Percentiles rank a stretch among this genome's conserved stretches.
phyloP scores from a whole-genome alignment of 2,113 vertebrate genomes.

The Dolichallabes microphthalmus region DNA sequence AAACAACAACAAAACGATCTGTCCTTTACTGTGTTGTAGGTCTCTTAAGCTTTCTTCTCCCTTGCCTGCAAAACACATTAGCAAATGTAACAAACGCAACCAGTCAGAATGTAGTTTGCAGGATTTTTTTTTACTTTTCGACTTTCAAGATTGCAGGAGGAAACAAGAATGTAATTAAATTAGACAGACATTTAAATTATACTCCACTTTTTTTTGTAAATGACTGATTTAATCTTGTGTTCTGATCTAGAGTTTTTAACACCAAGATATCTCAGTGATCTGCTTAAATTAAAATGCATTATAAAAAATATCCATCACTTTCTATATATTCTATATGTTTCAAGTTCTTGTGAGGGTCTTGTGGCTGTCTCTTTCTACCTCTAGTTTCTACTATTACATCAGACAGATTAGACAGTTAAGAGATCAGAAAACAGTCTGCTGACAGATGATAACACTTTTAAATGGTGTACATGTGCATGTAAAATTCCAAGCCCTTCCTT shows the following conservation, averaged over 20 bases:
- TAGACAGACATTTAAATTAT: not conserved
- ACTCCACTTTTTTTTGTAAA: not conserved
- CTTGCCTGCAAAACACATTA: not conserved
- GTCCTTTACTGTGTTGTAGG: not conserved
- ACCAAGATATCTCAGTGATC: not conserved
- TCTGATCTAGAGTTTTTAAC: not conserved
- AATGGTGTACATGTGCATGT: not conserved
- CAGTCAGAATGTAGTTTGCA: not conserved
- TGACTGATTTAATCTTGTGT: not conserved
- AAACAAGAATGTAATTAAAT: not conserved
- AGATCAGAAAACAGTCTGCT: not conserved
- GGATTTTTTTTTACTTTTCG: not conserved
- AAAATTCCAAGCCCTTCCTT: constrained; percentile 30
- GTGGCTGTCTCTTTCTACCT: too few relatives aligned
- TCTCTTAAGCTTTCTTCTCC: constrained; percentile 3
- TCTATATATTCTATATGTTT: not conserved
- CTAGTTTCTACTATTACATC: not conserved
- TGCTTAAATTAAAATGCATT: not conserved
- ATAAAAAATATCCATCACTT: not conserved
- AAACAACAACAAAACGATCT: not conserved
- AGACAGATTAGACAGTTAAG: not conserved
- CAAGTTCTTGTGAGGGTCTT: too few relatives aligned
- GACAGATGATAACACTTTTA: not conserved
- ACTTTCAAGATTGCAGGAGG: not conserved
- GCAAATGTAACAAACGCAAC: not conserved